These are phyloP conservation scores for Drosophila differens DNA, from an alignment of 2,888 invertebrate species.

Conservation along the genomic window DNA sequence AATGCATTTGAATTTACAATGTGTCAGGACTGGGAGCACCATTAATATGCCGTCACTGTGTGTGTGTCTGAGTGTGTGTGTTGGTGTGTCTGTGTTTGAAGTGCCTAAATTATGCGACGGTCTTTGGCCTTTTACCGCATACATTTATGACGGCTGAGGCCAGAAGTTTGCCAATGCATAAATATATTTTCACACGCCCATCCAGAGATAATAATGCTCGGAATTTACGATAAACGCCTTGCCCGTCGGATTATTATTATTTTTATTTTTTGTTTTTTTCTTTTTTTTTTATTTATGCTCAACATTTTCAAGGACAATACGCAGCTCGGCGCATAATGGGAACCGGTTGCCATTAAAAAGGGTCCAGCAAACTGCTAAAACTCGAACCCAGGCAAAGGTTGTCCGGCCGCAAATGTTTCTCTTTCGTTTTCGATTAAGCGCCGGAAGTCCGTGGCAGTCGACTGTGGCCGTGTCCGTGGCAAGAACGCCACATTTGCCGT, in stretches of 20 bases:
- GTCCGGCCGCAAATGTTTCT: slow-evolving; percentile 74
- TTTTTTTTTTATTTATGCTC: slow-evolving; percentile 29
- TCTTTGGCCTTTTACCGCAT: slow-evolving; percentile 47
- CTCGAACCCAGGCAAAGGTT: slow-evolving; percentile 39
- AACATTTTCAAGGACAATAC: slow-evolving; percentile 72
- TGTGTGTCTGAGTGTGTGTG: slow-evolving; percentile 3
- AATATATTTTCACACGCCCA: slow-evolving; percentile 69
- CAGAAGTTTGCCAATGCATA: slow-evolving; percentile 69
- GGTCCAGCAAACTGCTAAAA: slow-evolving; percentile 35
- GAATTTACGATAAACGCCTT: slow-evolving; percentile 75
- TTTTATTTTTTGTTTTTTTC: slow-evolving; percentile 4
- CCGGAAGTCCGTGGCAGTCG: slow-evolving; percentile 69
- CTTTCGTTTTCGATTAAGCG: slow-evolving; percentile 79
- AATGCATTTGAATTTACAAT: slow-evolving; percentile 82
- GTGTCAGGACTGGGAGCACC: slow-evolving; percentile 65
- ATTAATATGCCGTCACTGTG: slow-evolving; percentile 63
- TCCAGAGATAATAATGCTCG: slow-evolving; percentile 74
- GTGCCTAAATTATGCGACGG: slow-evolving; percentile 59
- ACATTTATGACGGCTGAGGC: slow-evolving; percentile 66
- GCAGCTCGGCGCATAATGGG: slow-evolving; percentile 66
- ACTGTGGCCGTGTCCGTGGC: slow-evolving; percentile 32
- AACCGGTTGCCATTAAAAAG: slow-evolving; percentile 77
- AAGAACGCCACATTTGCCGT: neutral
- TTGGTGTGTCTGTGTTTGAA: slow-evolving; percentile 22
- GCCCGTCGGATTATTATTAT: slow-evolving; percentile 59